These are phyloP conservation scores for Drosophila nebulosa DNA, from an alignment of 1,140 invertebrate species.

Conservation along the genomic window DNA sequence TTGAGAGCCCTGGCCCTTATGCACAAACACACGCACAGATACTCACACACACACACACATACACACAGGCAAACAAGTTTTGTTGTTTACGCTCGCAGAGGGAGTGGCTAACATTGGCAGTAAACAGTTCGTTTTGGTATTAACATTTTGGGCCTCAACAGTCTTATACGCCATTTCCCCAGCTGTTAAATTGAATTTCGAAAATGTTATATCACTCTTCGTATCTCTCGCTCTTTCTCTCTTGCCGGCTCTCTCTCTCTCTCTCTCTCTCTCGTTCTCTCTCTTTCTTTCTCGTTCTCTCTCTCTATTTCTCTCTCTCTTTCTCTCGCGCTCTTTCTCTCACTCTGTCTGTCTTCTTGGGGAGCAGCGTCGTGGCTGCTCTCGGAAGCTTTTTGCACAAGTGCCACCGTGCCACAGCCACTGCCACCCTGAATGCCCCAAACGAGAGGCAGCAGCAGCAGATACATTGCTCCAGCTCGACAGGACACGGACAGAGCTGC, in stretches of 20 bases:
- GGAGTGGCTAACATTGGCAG: neutral
- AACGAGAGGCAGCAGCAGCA: conserved; percentile 2
- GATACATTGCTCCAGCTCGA: conserved; percentile 34
- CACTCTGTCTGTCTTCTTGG: conserved; percentile 16
- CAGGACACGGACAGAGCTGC: conserved; percentile 28
- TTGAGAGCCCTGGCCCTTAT: conserved; percentile 4
- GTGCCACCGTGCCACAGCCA: neutral
- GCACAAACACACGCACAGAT: conserved; percentile 12
- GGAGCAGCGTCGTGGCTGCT: conserved; percentile 4
- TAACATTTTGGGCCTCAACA: conserved; percentile 3
- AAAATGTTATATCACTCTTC: conserved; percentile 24
- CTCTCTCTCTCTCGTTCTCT: conserved; percentile 9
- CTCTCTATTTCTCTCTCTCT: neutral
- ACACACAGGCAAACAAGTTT: neutral
- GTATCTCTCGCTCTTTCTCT: conserved; percentile 1
- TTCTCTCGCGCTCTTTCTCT: neutral
- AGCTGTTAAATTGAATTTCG: conserved; percentile 25
- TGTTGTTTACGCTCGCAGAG: conserved; percentile 1
- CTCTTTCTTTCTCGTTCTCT: too few species aligned
- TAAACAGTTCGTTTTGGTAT: neutral
- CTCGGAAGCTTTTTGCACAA: conserved; percentile 38
- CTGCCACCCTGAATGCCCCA: conserved; percentile 10
- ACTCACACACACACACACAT: neutral
- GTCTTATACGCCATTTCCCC: conserved; percentile 17
- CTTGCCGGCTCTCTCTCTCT: conserved; percentile 17